phyloP scores from a whole-genome alignment of 2,888 invertebrate species.

The Rosalia funebris region DNA sequence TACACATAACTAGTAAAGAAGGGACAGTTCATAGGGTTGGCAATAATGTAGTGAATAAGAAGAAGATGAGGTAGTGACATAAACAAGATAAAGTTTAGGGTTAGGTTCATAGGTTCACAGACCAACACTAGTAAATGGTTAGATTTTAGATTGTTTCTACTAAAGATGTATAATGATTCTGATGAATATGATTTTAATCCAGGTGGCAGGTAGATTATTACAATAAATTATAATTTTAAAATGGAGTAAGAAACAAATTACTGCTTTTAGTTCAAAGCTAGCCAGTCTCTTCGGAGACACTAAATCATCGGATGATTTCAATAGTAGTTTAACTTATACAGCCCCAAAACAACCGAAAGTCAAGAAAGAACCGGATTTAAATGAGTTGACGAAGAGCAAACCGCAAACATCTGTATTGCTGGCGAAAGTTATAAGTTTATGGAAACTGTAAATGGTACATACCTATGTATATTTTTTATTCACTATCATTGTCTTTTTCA shows the following conservation, averaged over 20 bases:
- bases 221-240: slow-evolving; percentile 11
- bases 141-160: not conserved
- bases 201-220: slow-evolving; percentile 44
- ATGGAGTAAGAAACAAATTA: not conserved
- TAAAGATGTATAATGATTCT: slow-evolving; percentile 45
- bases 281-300: slow-evolving; percentile 49
- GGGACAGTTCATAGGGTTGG: no score
- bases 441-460: slow-evolving; percentile 51
- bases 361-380: slow-evolving; percentile 27
- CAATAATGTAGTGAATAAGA: not conserved
- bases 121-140: no score
- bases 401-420: slow-evolving; percentile 47
- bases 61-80: not conserved
- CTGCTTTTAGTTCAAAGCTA: slow-evolving; percentile 51
- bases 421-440: slow-evolving; percentile 51
- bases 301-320: slow-evolving; percentile 25
- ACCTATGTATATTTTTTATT: not conserved
- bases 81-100: not conserved
- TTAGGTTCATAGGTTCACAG: no score
- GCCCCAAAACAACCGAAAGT: slow-evolving; percentile 55
- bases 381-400: slow-evolving; percentile 32
- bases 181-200: slow-evolving; percentile 55
- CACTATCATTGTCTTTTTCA: no score
- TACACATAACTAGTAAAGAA: no score
- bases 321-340: slow-evolving; percentile 50